These are phyloP conservation scores for Chaetodon auriga DNA, from an alignment of 2,113 vertebrate genomes.

Conservation along the genomic window DNA sequence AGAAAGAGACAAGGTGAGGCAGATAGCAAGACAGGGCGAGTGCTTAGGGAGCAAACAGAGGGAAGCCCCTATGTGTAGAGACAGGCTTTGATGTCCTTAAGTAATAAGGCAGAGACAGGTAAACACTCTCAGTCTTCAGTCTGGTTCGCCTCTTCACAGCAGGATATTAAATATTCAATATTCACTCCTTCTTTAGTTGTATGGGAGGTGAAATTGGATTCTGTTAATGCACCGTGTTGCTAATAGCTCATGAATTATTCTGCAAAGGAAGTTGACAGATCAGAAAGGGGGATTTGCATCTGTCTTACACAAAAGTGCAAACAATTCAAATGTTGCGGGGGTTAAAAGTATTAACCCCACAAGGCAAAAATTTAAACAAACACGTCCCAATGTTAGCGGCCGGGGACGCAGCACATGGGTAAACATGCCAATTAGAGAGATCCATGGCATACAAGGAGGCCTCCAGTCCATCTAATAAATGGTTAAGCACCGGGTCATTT, in stretches of 20 bases:
- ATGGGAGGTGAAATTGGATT: conserved; percentile 43
- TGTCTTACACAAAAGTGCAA: conserved; percentile 49
- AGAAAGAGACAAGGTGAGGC: conserved; percentile 42
- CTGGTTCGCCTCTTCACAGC: conserved; percentile 59
- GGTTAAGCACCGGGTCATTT: conserved; percentile 79
- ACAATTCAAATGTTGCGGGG: conserved; percentile 50
- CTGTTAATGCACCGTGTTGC: conserved; percentile 25
- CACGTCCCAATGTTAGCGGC: conserved; percentile 63
- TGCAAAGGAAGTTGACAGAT: conserved; percentile 27
- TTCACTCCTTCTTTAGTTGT: conserved; percentile 31
- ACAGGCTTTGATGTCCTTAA: conserved; percentile 66
- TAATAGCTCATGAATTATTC: conserved; percentile 49
- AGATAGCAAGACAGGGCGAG: conserved; percentile 43
- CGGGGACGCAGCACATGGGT: conserved; percentile 69
- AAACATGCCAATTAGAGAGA: conserved; percentile 83
- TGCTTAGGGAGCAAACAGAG: conserved; percentile 59
- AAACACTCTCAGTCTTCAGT: conserved; percentile 56
- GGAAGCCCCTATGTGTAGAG: conserved; percentile 38
- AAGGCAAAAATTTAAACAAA: conserved; percentile 73
- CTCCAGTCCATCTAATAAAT: conserved; percentile 80
- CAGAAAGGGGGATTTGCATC: conserved; percentile 38
- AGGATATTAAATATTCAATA: conserved; percentile 61
- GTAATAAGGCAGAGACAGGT: conserved; percentile 61
- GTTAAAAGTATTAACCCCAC: conserved; percentile 73
- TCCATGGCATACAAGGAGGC: conserved; percentile 75